A percentile compares a stretch with the other conserved stretches of the same genome.
Conservation (phyloP, 2,888 invertebrate genomes). For the Pseudoips prasinana region DNA sequence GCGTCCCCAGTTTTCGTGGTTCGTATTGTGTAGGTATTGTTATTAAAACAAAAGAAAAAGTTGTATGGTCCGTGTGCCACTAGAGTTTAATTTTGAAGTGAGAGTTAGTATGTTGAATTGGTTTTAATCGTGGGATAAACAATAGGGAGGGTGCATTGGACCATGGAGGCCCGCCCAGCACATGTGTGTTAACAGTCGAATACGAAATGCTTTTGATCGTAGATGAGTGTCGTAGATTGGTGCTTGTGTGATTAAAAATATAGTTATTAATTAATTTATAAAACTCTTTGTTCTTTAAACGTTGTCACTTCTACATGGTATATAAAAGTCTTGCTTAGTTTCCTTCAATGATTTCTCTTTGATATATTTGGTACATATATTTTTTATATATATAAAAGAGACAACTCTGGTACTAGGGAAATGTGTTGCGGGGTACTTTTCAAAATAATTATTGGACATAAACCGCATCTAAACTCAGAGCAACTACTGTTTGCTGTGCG, state of each 20-base stretch:
- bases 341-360: too few relatives aligned
- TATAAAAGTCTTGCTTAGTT: too few relatives aligned
- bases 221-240: slow-evolving; percentile 36
- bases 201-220: slow-evolving; percentile 27
- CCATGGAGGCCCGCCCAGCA: slow-evolving; percentile 64
- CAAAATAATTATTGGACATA: too few relatives aligned
- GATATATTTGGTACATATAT: too few relatives aligned
- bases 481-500: too few relatives aligned
- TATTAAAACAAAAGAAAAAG: slow-evolving; percentile 68
- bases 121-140: slow-evolving; percentile 81
- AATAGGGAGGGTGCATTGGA: slow-evolving; percentile 67
- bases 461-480: too few relatives aligned
- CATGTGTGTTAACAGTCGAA: slow-evolving; percentile 51
- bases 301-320: too few relatives aligned
- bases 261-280: background rate
- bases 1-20: slow-evolving; percentile 14
- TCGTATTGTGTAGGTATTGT: slow-evolving; percentile 64
- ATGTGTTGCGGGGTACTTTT: too few relatives aligned
- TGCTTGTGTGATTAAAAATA: slow-evolving; percentile 30
- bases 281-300: too few relatives aligned
- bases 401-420: too few relatives aligned
- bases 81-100: slow-evolving; percentile 79
- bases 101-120: slow-evolving; percentile 79
- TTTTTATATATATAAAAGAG: too few relatives aligned
- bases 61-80: slow-evolving; percentile 45